Base-by-base conservation (phyloP, 1,140 invertebrate species). In the Monomorium pharaonis region DNA sequence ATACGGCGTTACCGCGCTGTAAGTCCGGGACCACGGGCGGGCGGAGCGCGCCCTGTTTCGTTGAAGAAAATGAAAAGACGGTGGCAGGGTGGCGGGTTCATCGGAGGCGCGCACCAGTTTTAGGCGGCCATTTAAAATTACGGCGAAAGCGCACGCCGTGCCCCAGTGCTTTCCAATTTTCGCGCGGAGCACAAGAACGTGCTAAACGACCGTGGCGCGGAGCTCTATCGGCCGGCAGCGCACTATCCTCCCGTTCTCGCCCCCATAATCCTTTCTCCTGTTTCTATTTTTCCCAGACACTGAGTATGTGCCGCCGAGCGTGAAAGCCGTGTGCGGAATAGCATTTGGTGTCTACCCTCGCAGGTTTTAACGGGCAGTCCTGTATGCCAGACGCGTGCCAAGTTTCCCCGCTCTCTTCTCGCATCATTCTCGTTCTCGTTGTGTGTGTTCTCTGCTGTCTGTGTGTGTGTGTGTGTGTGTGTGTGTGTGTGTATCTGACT, bases 301-400 rank as follows among this genome's bases (percentile, higher is more conserved):
- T 16, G 74, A 81, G 83, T 86, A 90, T 88, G 56, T 65, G 65
- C 56, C 81, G 33, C 58, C 83, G 27, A 88, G 72, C 83, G 86
- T 86, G 83, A 88, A 90, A 87, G 69, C 72, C 88, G 88, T 90
- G 89, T 84, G 70, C 75, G 58, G 88, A 90, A 90, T 91, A 90
- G 87, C 85, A 85, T 91, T 91, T 80, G 89, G 77, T 85, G 90
- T 88, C 89, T 88, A 88, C 80, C 75, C 87, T 87, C 75, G 89
- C 87, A 88, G 80, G 86, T 91, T 91, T 91, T 88, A 91, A 90
- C 84, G 81, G 89, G 42, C 60, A 63, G 89, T 88, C 63, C 76
- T 81, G 91, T 92, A 93, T 92, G 89, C 92, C 87, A 92, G 85
- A 93, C 92, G 92, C 92, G 92, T 92, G 92, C 92, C 92, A 93